Evolutionary conservation across 2,113 vertebrate species (phyloP).

Genomic region (Physeter macrocephalus): DNA sequence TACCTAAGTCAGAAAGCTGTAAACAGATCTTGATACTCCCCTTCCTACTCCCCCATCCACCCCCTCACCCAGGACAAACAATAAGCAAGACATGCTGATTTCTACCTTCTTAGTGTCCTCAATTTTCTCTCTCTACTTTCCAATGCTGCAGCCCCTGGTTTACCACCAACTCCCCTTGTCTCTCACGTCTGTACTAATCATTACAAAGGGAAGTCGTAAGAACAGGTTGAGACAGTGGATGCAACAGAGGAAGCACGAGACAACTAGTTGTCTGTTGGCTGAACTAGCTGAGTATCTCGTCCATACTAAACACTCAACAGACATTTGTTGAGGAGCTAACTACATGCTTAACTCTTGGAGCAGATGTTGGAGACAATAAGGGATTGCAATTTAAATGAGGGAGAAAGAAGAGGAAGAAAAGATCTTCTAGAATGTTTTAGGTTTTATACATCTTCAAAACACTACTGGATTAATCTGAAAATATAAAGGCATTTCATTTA

Average conservation of each 20-base stretch:
- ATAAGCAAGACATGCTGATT: background rate
- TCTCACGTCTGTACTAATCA: background rate
- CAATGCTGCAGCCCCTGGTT: background rate
- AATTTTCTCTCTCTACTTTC: background rate
- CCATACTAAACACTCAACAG: background rate
- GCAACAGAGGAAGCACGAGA: background rate
- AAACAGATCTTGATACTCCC: background rate
- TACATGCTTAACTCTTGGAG: background rate
- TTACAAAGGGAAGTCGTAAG: background rate
- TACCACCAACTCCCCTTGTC: background rate
- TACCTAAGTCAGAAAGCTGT: background rate
- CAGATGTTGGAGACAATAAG: background rate
- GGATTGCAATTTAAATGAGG: background rate
- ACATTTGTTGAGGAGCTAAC: background rate
- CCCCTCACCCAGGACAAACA: background rate
- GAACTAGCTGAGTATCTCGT: background rate
- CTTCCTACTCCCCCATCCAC: background rate
- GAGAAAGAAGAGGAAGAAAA: background rate
- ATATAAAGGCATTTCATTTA: background rate
- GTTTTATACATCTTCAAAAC: background rate
- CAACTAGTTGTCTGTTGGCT: background rate
- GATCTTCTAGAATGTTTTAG: background rate
- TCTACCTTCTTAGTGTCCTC: background rate
- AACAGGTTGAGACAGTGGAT: background rate
- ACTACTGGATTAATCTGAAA: background rate